These are phyloP conservation scores for Anadara kagoshimensis DNA, from an alignment of 1,140 invertebrate species.

Conservation along the genomic window DNA sequence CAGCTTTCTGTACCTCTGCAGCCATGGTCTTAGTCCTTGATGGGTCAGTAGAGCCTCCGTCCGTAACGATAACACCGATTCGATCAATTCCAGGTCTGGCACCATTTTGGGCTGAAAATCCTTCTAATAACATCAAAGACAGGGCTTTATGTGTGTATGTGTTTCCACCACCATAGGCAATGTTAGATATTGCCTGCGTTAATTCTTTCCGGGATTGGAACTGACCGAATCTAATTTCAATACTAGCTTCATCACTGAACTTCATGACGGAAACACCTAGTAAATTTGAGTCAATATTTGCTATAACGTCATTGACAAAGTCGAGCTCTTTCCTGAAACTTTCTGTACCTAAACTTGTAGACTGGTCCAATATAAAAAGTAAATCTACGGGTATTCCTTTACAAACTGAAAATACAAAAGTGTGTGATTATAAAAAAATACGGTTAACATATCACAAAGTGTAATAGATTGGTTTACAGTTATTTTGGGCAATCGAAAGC, in stretches of 20 bases:
- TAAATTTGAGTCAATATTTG: conserved; percentile 18
- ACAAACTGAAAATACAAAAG: too few relatives aligned
- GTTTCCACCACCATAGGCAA: conserved; percentile 32
- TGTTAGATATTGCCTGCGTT: conserved; percentile 14
- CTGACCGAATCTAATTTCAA: conserved; percentile 25
- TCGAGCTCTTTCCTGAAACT: conserved; percentile 48
- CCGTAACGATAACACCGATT: conserved; percentile 51
- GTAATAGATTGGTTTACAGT: too few relatives aligned
- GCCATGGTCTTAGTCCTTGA: conserved; percentile 17
- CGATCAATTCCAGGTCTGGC: conserved; percentile 34
- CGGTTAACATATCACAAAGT: too few relatives aligned
- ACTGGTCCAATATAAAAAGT: conserved; percentile 60
- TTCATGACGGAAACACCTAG: conserved; percentile 33
- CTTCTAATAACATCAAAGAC: conserved; percentile 27
- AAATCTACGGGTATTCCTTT: conserved; percentile 42
- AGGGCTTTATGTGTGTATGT: conserved; percentile 47
- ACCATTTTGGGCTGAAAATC: conserved; percentile 4
- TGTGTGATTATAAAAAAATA: too few relatives aligned
- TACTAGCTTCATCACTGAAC: conserved; percentile 26
- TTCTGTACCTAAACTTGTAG: conserved; percentile 43
- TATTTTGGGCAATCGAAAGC: too few relatives aligned
- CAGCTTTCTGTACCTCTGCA: conserved; percentile 2
- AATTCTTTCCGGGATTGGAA: conserved; percentile 19
- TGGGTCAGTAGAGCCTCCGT: conserved; percentile 47
- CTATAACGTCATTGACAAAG: conserved; percentile 47